Percentiles rank a stretch among this genome's conserved stretches.
Conservation (phyloP, 2,888 invertebrate species). For the Lasioglossum zephyrum region DNA sequence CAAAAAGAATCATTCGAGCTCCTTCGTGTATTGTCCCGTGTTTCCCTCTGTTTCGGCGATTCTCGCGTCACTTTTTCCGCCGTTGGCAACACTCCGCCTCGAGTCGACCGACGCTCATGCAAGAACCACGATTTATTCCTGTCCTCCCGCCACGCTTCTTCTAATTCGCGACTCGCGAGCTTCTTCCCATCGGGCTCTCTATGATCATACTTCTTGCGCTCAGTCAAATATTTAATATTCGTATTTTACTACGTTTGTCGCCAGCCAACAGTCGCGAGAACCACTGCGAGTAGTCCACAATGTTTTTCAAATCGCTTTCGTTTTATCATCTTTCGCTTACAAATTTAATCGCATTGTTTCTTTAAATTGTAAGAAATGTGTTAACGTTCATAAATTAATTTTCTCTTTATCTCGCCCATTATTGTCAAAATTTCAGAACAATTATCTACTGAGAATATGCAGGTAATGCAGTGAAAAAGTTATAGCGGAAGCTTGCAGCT, state of each 20-base stretch:
- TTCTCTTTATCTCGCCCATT: too few relatives aligned
- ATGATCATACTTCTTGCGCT: not conserved
- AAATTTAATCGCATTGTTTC: too few relatives aligned
- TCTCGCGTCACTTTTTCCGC: constrained; percentile 32
- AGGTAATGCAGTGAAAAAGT: not conserved
- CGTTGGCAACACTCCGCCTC: constrained; percentile 34
- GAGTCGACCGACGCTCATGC: not conserved
- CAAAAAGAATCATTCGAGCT: constrained; percentile 26
- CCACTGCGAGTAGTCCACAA: not conserved
- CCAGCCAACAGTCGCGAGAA: not conserved
- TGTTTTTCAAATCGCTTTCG: not conserved
- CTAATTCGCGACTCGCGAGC: constrained; percentile 35
- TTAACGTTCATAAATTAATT: not conserved
- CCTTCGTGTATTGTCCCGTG: constrained; percentile 16
- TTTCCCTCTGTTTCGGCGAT: constrained; percentile 27
- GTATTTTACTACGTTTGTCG: not conserved
- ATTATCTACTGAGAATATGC: not conserved
- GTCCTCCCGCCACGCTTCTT: constrained; percentile 8
- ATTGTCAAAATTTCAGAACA: not conserved
- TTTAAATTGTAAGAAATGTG: too few relatives aligned
- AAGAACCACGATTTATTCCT: constrained; percentile 45
- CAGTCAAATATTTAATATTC: not conserved
- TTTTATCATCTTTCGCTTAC: not conserved
- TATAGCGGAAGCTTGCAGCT: not conserved
- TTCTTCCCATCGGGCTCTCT: not conserved